Percentiles rank a stretch among this genome's conserved stretches.
These are phyloP conservation scores for Coelogynopora nodosa DNA, from an alignment of 2,888 invertebrate genomes.

Conservation along the genomic window DNA sequence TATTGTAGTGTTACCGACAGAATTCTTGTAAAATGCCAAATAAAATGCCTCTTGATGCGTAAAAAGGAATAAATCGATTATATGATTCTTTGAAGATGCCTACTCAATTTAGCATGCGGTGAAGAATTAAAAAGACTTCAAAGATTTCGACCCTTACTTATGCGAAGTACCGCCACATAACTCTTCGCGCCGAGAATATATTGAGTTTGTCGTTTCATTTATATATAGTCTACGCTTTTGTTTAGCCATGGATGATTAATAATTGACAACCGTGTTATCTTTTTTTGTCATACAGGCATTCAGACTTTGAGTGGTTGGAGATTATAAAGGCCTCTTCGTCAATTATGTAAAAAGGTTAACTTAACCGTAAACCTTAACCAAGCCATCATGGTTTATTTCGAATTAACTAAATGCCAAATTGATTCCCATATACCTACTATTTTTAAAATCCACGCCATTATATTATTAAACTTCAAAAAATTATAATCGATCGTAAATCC, in stretches of 20 bases:
- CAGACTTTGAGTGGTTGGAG: neutral
- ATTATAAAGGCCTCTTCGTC: neutral
- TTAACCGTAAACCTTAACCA: neutral
- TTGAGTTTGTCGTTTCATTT: too few species aligned
- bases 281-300: neutral
- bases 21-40: too few species aligned
- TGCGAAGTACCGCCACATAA: too few species aligned
- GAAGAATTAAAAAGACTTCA: neutral
- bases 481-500: conserved; percentile 2
- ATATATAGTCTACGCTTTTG: conserved; percentile 5
- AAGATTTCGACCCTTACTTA: neutral
- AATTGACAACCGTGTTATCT: neutral
- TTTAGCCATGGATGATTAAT: neutral
- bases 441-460: neutral
- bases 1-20: too few species aligned
- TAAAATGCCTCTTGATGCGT: neutral
- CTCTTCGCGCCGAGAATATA: too few species aligned
- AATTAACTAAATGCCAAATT: neutral
- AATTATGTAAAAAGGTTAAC: neutral
- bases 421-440: neutral
- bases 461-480: neutral
- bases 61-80: too few species aligned
- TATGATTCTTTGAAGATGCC: neutral
- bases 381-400: neutral
- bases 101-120: neutral